A percentile compares a stretch with the other conserved stretches of the same genome.
Evolutionary conservation across 1,140 invertebrate genomes (phyloP).

Genomic region (Drosophila funebris): DNA sequence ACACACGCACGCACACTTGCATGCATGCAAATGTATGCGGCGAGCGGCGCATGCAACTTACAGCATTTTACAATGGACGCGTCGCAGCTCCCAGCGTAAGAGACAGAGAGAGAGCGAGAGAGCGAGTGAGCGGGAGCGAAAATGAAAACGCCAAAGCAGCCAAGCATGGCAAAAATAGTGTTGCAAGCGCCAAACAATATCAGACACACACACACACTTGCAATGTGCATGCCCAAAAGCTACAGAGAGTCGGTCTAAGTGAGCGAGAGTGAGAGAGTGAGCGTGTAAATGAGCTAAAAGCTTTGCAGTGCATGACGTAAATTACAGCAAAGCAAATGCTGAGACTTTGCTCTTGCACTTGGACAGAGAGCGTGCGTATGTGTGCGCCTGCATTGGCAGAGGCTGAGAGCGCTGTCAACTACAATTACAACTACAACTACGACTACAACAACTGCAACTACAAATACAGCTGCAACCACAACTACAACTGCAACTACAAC

Average conservation of each 20-base stretch:
- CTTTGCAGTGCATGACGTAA: slow-evolving; percentile 61
- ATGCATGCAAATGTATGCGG: slow-evolving; percentile 49
- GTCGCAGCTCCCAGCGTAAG: slow-evolving; percentile 9
- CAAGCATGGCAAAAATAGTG: slow-evolving; percentile 57
- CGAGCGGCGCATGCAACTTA: slow-evolving; percentile 64
- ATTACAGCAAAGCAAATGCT: slow-evolving; percentile 50
- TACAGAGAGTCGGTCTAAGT: background rate
- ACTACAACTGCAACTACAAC: slow-evolving; percentile 32
- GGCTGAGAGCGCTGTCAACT: slow-evolving; percentile 45
- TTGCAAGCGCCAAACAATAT: slow-evolving; percentile 30
- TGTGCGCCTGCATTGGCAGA: slow-evolving; percentile 14
- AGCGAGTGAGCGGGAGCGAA: slow-evolving; percentile 35
- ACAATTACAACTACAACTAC: slow-evolving; percentile 34
- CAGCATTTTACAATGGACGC: slow-evolving; percentile 54
- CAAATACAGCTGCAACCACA: no score
- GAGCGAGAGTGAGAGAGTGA: background rate
- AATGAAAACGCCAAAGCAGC: slow-evolving; percentile 44
- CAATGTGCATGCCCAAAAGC: slow-evolving; percentile 26
- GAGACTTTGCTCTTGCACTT: slow-evolving; percentile 69
- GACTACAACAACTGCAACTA: slow-evolving; percentile 13
- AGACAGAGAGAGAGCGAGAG: slow-evolving; percentile 14
- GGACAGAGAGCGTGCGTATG: slow-evolving; percentile 19
- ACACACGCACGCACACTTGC: slow-evolving; percentile 27
- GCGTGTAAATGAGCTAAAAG: slow-evolving; percentile 9
- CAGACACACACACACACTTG: slow-evolving; percentile 7